Evolutionary conservation across 2,113 vertebrate genomes (phyloP), one percentile per base, ranked within the genome.

Genomic region (Amphiprion percula): DNA sequence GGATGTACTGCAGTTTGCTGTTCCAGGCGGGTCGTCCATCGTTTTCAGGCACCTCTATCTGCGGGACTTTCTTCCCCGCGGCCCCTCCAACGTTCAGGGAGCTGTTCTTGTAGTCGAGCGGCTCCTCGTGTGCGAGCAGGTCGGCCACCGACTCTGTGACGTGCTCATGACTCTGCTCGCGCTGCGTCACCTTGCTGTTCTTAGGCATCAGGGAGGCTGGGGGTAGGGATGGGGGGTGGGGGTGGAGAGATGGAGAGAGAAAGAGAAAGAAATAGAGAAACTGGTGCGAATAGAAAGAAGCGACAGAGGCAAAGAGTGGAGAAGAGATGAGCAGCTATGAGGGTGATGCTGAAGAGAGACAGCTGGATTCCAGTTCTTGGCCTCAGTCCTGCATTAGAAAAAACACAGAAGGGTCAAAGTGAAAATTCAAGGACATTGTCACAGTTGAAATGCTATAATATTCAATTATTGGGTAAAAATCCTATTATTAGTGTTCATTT

Each of bases 61-160:
- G 94, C 46, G 96, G 97, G 90, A 91, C 94, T 78, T 96, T 97
- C 73, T 94, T 92, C 15, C 94, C 94, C 0, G 91, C 14, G 0
- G 95, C 94, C 12, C 77, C 1, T 86, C 94, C 90, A 0, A 96
- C 94, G 0, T 95, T 95, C 90, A 98, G 90, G 0, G 96, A 84
- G 2, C 98, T 98, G 81, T 90, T 96, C 89, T 98, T 99, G 87
- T 97, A 98, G 95, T 99, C 98, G 76, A 98, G 91, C 0, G 96
- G 96, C 92, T 98, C 97, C 91, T 99, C 96, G 0, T 97, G 95
- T 72, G 96, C 97, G 92, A 99, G 95, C 86, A 99, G 93, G 90
- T 99, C 98, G 0, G 97, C 97, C 95, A 99, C 98, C 0, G 98
- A 99, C 93, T 99, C 98, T 0, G 98, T 99, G 94, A 99, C 97